A percentile compares a stretch with the other conserved stretches of the same genome.
phyloP scores from a whole-genome alignment of 2,888 invertebrate genomes.

The Protodeltote pygarga region DNA sequence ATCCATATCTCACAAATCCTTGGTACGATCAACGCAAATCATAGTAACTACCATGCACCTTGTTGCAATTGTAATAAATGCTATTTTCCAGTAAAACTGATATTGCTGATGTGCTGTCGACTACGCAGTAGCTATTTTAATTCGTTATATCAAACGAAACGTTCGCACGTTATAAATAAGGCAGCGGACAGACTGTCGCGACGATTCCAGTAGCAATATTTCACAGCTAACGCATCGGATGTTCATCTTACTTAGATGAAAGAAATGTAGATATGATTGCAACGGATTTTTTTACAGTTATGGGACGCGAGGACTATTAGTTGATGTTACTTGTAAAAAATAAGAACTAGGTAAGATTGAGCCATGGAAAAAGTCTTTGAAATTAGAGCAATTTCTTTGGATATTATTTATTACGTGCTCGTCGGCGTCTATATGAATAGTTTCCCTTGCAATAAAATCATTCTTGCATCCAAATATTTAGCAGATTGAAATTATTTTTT shows the following conservation, averaged over 20 bases:
- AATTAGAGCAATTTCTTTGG: too few relatives aligned
- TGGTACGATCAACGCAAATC: slow-evolving; percentile 31
- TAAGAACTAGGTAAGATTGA: too few relatives aligned
- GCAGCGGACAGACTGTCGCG: slow-evolving; percentile 73
- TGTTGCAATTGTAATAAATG: too few relatives aligned
- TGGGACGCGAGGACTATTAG: not conserved
- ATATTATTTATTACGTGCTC: too few relatives aligned
- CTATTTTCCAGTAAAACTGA: too few relatives aligned
- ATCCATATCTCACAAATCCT: slow-evolving; percentile 59
- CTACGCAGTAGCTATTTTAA: slow-evolving; percentile 63
- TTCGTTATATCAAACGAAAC: slow-evolving; percentile 72
- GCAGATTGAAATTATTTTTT: too few relatives aligned
- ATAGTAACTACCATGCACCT: slow-evolving; percentile 33
- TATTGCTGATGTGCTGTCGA: not conserved
- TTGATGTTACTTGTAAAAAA: not conserved
- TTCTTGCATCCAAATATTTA: too few relatives aligned
- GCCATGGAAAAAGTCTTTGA: too few relatives aligned
- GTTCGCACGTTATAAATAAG: slow-evolving; percentile 82
- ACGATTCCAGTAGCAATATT: slow-evolving; percentile 80
- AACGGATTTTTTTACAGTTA: not conserved
- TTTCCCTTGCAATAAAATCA: too few relatives aligned
- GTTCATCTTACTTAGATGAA: slow-evolving; percentile 50
- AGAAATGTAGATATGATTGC: slow-evolving; percentile 37
- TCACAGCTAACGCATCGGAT: slow-evolving; percentile 74
- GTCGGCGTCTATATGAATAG: too few relatives aligned